Evolutionary conservation across 2,888 invertebrate species (phyloP).

Genomic region (Sympetrum striolatum): DNA sequence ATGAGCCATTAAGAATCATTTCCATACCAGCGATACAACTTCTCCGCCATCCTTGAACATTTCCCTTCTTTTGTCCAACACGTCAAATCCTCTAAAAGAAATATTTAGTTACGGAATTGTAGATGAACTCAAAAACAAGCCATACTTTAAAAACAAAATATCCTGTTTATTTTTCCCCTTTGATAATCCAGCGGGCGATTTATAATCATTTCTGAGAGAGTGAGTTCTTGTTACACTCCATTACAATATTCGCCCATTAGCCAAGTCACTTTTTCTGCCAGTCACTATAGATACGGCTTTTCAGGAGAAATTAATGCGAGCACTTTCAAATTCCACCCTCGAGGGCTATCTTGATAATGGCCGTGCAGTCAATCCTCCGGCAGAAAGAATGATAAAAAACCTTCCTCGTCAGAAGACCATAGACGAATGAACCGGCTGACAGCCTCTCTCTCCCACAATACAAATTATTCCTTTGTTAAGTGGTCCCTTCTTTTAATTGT

Average conservation of each 20-base stretch:
- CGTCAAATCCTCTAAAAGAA: no score
- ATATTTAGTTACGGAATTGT: no score
- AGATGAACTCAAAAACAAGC: no score
- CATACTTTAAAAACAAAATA: not conserved
- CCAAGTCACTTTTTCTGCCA: constrained; percentile 1
- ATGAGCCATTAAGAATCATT: no score
- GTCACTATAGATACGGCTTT: constrained; percentile 25
- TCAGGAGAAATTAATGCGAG: constrained; percentile 23
- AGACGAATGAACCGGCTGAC: constrained; percentile 35
- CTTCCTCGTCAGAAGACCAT: constrained; percentile 6
- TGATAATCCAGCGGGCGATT: not conserved
- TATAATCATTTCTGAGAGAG: not conserved
- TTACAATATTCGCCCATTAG: constrained; percentile 3
- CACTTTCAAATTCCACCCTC: constrained; percentile 12
- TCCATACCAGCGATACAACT: no score
- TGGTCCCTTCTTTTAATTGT: constrained; percentile 36
- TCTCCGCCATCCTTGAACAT: no score
- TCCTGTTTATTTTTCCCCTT: not conserved
- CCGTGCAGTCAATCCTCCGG: not conserved
- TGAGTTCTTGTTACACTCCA: constrained; percentile 3
- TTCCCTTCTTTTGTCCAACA: no score
- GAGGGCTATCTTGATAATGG: constrained; percentile 28
- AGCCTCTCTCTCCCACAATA: constrained; percentile 23
- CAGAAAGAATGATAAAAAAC: constrained; percentile 22
- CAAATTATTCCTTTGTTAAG: constrained; percentile 42